A percentile compares a stretch with the other conserved stretches of the same genome.
These are phyloP conservation scores for Dicranocentrus wangi DNA, from an alignment of 2,888 invertebrate genomes.

Conservation along the genomic window DNA sequence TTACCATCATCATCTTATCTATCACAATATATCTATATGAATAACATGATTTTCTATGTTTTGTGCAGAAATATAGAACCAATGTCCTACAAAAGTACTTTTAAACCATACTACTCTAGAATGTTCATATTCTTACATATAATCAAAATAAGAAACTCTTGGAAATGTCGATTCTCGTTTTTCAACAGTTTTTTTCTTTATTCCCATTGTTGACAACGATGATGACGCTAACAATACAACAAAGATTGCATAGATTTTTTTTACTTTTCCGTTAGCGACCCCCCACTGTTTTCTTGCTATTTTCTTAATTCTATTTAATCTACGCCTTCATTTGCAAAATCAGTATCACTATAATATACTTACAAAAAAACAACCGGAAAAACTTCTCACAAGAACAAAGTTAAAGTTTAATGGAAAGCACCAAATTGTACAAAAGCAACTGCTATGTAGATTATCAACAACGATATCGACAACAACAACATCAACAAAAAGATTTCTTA, in stretches of 20 bases:
- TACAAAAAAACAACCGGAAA: slow-evolving; percentile 18
- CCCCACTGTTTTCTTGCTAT: slow-evolving; percentile 1
- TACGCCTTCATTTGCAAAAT: not conserved
- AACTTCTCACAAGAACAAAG: slow-evolving; percentile 17
- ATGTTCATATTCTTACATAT: too few species aligned
- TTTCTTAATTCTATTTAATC: not conserved
- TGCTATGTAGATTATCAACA: not conserved
- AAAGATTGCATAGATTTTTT: slow-evolving; percentile 24
- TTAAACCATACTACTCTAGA: too few species aligned
- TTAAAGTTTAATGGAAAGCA: slow-evolving; percentile 27
- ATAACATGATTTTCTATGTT: not conserved
- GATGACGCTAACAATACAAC: slow-evolving; percentile 23
- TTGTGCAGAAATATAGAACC: too few species aligned
- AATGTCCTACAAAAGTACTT: too few species aligned
- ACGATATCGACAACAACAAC: slow-evolving; percentile 22
- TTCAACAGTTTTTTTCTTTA: slow-evolving; percentile 16
- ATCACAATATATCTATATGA: slow-evolving; percentile 5
- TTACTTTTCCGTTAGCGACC: not conserved
- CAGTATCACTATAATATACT: too few species aligned
- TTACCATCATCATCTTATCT: not conserved
- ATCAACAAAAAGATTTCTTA: not conserved
- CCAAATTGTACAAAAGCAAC: slow-evolving; percentile 34
- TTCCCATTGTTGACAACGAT: not conserved
- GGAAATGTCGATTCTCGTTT: not conserved
- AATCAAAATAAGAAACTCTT: not conserved